These are phyloP conservation scores for Aythya baeri DNA, from an alignment of 2,113 vertebrate species.

Conservation along the genomic window DNA sequence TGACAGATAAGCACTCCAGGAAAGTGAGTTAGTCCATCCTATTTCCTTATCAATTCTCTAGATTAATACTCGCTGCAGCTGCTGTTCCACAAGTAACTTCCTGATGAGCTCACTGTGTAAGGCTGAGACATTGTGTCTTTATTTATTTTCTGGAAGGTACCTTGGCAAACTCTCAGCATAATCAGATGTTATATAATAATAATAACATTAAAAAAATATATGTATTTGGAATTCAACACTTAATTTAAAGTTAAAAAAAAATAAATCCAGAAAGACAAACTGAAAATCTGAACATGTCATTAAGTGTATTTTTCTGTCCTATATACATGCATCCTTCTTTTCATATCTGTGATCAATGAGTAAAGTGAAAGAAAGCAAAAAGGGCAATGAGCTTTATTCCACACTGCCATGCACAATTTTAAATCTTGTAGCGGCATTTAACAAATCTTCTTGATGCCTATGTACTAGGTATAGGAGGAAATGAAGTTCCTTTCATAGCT, in stretches of 20 bases:
- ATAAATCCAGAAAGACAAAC: background rate
- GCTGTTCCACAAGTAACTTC: slow-evolving; percentile 36
- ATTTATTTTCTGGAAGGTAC: background rate
- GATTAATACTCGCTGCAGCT: slow-evolving; percentile 41
- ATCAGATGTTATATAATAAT: background rate
- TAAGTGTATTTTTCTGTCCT: background rate
- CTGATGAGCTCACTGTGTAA: background rate
- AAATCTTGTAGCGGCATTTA: background rate
- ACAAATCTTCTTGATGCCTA: background rate
- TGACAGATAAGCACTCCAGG: slow-evolving; percentile 12
- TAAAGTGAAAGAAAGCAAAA: background rate
- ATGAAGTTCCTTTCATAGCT: background rate
- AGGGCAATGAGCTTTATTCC: background rate
- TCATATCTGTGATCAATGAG: background rate
- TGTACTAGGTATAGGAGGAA: background rate
- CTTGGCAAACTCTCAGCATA: background rate
- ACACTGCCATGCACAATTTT: background rate
- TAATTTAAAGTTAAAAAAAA: background rate
- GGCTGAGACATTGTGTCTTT: background rate
- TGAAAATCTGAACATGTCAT: background rate
- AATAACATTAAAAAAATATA: background rate
- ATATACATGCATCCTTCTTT: background rate
- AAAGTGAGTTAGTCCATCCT: slow-evolving; percentile 24
- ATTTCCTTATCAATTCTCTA: slow-evolving; percentile 46
- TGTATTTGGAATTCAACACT: background rate